phyloP scores from a whole-genome alignment of 2,888 invertebrate species.

The Autographa pulchrina region DNA sequence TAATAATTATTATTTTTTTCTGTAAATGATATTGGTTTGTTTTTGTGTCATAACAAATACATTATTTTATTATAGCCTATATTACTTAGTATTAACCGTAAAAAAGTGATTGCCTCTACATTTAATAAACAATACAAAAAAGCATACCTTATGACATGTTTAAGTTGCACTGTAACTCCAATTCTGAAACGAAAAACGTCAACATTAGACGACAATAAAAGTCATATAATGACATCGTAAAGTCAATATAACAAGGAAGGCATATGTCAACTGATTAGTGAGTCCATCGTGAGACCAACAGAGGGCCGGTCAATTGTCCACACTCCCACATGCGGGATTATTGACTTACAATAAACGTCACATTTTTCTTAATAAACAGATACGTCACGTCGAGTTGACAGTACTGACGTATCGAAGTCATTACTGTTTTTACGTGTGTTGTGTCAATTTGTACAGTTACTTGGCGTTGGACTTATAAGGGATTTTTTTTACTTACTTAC shows the following conservation, averaged over 20 bases:
- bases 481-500: slow-evolving; percentile 43
- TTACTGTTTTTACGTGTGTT: slow-evolving; percentile 26
- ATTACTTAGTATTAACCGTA: too few species aligned
- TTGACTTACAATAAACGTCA: slow-evolving; percentile 88
- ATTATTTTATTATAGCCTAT: too few species aligned
- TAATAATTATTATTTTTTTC: too few species aligned
- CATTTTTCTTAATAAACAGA: slow-evolving; percentile 86
- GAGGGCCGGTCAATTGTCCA: slow-evolving; percentile 76
- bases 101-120: background rate
- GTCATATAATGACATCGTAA: slow-evolving; percentile 74
- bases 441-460: background rate
- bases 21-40: too few species aligned
- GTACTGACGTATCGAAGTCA: slow-evolving; percentile 19
- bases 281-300: slow-evolving; percentile 68
- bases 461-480: background rate
- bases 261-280: slow-evolving; percentile 75
- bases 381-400: slow-evolving; percentile 63
- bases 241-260: slow-evolving; percentile 74
- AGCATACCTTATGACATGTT: slow-evolving; percentile 79
- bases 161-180: slow-evolving; percentile 60
- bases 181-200: slow-evolving; percentile 69
- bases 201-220: slow-evolving; percentile 69
- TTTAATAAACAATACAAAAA: background rate
- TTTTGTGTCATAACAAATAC: too few species aligned
- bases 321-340: slow-evolving; percentile 85